phyloP scores from a whole-genome alignment of 1,140 invertebrate genomes.

The Micrasema minimum region DNA sequence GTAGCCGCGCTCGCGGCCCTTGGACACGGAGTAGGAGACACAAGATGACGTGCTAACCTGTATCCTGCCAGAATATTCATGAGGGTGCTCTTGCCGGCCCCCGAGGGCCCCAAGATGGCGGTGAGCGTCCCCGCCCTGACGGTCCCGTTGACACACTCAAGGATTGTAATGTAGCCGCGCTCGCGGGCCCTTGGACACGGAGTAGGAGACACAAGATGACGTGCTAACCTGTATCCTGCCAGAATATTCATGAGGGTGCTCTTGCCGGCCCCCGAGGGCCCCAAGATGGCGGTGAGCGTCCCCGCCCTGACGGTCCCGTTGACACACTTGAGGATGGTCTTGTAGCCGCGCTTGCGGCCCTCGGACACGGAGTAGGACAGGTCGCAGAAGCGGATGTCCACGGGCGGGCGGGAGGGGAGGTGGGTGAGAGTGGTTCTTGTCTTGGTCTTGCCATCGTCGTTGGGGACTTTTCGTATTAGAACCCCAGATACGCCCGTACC shows the following conservation, averaged over 20 bases:
- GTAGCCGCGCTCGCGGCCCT: constrained; percentile 80
- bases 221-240: constrained; percentile 92
- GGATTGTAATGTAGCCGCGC: too few relatives aligned
- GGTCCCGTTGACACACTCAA: constrained; percentile 68
- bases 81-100: constrained; percentile 84
- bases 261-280: constrained; percentile 93
- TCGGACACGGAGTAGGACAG: constrained; percentile 87
- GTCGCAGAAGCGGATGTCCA: constrained; percentile 88
- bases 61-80: constrained; percentile 72
- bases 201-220: too few relatives aligned
- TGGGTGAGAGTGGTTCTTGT: constrained; percentile 76
- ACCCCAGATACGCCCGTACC: constrained; percentile 66
- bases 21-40: constrained; percentile 87
- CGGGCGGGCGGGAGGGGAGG: constrained; percentile 82
- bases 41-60: too few relatives aligned
- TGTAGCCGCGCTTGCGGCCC: constrained; percentile 80
- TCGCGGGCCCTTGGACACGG: constrained; percentile 85
- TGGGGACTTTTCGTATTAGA: constrained; percentile 74
- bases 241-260: constrained; percentile 91
- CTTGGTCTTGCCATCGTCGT: constrained; percentile 69
- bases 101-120: constrained; percentile 83
- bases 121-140: constrained; percentile 73
- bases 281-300: constrained; percentile 92
- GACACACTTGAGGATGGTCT: constrained; percentile 86
- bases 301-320: constrained; percentile 83